Percentiles rank a stretch among this genome's conserved stretches.
phyloP scores from a whole-genome alignment of 2,888 invertebrate species.

The Brachyptera putata region DNA sequence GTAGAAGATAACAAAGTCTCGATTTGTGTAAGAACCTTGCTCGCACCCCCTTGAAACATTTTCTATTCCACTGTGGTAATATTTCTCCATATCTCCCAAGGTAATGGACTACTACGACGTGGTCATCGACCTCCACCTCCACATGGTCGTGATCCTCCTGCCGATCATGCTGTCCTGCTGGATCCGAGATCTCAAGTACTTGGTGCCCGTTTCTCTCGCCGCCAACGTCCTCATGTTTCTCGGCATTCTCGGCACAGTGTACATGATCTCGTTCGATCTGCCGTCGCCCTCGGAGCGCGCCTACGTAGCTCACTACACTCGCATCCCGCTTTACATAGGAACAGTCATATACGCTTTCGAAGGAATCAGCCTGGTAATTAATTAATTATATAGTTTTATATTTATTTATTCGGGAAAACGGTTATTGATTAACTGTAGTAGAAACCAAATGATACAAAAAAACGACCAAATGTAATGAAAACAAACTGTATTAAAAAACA shows the following conservation, averaged over 20 bases:
- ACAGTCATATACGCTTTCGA: constrained; percentile 96
- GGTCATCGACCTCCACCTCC: constrained; percentile 59
- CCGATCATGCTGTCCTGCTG: constrained; percentile 70
- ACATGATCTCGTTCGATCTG: constrained; percentile 68
- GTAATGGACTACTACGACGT: constrained; percentile 62
- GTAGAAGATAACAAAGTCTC: no score
- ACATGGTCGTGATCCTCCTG: constrained; percentile 68
- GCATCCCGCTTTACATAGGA: constrained; percentile 86
- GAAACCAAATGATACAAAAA: no score
- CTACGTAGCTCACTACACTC: constrained; percentile 52
- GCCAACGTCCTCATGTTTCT: constrained; percentile 73
- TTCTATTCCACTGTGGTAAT: no score
- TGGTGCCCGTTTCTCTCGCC: constrained; percentile 72
- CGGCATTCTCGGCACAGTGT: constrained; percentile 71
- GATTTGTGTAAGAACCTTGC: no score
- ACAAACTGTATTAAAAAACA: no score
- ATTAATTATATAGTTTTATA: background rate
- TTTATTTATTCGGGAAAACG: no score
- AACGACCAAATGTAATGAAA: no score
- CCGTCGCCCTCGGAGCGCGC: constrained; percentile 58
- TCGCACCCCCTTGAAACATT: no score
- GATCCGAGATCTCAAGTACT: constrained; percentile 69
- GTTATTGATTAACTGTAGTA: no score
- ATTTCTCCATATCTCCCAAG: no score
- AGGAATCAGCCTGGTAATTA: constrained; percentile 80